A percentile compares a stretch with the other conserved stretches of the same genome.
phyloP scores from a whole-genome alignment of 1,140 invertebrate species.

The Archivesica marissinica region DNA sequence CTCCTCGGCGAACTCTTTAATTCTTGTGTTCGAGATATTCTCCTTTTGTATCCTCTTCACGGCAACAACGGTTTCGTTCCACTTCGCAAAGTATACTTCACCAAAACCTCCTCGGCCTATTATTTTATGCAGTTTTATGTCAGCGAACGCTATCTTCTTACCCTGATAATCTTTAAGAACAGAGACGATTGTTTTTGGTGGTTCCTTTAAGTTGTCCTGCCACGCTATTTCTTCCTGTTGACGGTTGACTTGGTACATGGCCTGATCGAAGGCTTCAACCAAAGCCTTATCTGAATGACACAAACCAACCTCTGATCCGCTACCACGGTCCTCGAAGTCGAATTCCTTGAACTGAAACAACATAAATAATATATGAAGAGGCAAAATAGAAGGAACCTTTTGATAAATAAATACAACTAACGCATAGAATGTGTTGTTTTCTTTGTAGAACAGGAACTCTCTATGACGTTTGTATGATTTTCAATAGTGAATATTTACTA shows the following conservation, averaged over 20 bases:
- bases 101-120: slow-evolving; percentile 66
- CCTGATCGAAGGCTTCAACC: slow-evolving; percentile 3
- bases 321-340: background rate
- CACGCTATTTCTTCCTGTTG: slow-evolving; percentile 35
- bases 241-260: slow-evolving; percentile 24
- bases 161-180: slow-evolving; percentile 47
- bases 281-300: background rate
- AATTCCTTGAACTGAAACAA: background rate
- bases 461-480: background rate
- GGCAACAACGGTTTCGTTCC: slow-evolving; percentile 63
- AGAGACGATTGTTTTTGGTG: slow-evolving; percentile 33
- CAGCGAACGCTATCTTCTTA: slow-evolving; percentile 49
- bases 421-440: background rate
- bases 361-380: too few relatives aligned
- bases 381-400: background rate
- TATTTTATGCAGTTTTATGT: slow-evolving; percentile 50
- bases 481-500: background rate
- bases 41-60: slow-evolving; percentile 62
- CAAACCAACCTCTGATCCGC: background rate
- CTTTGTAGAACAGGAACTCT: background rate
- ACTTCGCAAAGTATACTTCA: slow-evolving; percentile 61
- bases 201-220: background rate
- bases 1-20: slow-evolving; percentile 62
- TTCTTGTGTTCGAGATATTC: slow-evolving; percentile 40
- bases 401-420: background rate